phyloP scores from a whole-genome alignment of 2,797 vertebrate genomes.

The Peromyscus nudipes region DNA sequence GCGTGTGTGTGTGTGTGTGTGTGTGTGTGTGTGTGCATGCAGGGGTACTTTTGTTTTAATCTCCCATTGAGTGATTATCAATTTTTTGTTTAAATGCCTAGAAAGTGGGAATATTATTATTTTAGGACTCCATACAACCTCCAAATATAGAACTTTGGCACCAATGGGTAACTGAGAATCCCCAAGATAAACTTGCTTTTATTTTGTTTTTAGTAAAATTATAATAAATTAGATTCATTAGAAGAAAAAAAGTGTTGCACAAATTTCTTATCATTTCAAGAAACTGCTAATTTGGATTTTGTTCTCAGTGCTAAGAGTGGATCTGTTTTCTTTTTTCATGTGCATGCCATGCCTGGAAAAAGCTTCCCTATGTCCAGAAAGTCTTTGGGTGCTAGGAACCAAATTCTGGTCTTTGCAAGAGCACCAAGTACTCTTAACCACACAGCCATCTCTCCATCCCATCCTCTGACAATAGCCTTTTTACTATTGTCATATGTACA shows the following conservation, averaged over 20 bases:
- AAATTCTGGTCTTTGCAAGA: not conserved
- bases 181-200: constrained; percentile 8
- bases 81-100: constrained; percentile 3
- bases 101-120: not conserved
- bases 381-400: not conserved
- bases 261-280: not conserved
- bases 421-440: not conserved
- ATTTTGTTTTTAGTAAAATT: constrained; percentile 26
- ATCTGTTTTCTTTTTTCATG: not conserved
- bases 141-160: not conserved
- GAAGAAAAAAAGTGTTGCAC: constrained; percentile 25
- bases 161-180: not conserved
- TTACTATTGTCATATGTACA: not conserved
- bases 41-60: not conserved
- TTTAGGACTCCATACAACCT: not conserved
- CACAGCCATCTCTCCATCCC: not conserved
- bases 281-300: not conserved
- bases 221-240: not conserved
- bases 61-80: not conserved
- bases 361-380: not conserved
- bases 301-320: rapidly evolving
- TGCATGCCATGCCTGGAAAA: no score
- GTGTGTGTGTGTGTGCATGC: no score
- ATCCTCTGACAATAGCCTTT: not conserved
- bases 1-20: no score